These are phyloP conservation scores for Leptestheria dahalacensis DNA, from an alignment of 1,140 invertebrate genomes.

Conservation along the genomic window DNA sequence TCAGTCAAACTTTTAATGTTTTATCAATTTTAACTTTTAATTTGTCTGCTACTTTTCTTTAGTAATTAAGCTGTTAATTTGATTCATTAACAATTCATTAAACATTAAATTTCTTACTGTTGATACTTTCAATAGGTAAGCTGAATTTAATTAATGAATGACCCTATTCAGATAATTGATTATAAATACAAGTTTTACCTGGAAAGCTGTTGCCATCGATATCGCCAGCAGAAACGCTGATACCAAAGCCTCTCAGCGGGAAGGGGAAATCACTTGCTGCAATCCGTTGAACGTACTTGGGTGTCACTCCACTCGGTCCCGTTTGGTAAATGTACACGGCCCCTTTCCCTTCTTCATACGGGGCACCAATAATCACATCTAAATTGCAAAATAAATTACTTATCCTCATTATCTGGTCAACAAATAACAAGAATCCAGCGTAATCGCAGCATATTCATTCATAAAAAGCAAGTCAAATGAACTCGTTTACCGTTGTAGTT, in stretches of 20 bases:
- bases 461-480: background rate
- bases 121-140: too few relatives aligned
- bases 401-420: background rate
- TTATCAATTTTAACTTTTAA: too few relatives aligned
- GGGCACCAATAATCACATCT: conserved; percentile 38
- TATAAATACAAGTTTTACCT: conserved; percentile 21
- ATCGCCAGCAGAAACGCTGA: conserved; percentile 24
- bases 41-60: too few relatives aligned
- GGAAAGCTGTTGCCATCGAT: conserved; percentile 31
- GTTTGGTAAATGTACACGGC: conserved; percentile 40
- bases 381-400: background rate
- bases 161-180: conserved; percentile 1
- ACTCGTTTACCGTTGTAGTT: conserved; percentile 29
- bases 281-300: conserved; percentile 17
- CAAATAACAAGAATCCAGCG: background rate
- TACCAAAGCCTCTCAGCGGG: conserved; percentile 25
- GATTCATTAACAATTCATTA: too few relatives aligned
- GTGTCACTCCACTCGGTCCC: conserved; percentile 16
- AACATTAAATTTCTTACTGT: too few relatives aligned
- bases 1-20: background rate
- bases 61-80: too few relatives aligned
- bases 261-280: conserved; percentile 6
- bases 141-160: conserved; percentile 14
- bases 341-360: conserved; percentile 33
- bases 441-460: background rate